phyloP scores from a whole-genome alignment of 2,888 invertebrate genomes.

The Caenorhabditis sp. region DNA sequence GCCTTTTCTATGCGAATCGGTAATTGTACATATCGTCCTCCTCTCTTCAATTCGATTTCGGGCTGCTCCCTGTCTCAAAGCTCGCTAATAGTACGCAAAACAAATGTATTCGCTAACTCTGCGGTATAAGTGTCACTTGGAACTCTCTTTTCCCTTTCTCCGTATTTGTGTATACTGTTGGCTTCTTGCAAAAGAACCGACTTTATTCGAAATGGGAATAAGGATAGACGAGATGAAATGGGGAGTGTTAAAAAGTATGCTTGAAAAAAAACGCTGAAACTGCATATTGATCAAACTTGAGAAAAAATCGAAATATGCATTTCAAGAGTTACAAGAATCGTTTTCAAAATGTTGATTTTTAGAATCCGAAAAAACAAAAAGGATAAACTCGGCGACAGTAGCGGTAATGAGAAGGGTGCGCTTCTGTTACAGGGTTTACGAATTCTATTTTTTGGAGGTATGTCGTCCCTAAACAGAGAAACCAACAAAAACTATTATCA shows the following conservation, averaged over 20 bases:
- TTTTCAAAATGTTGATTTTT: too few relatives aligned
- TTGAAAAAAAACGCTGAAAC: too few relatives aligned
- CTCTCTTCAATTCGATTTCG: background rate
- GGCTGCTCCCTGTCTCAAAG: slow-evolving; percentile 28
- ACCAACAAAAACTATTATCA: too few relatives aligned
- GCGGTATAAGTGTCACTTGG: slow-evolving; percentile 63
- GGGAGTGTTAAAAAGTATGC: background rate
- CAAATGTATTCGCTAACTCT: slow-evolving; percentile 53
- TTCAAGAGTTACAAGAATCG: too few relatives aligned
- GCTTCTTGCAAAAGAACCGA: slow-evolving; percentile 31
- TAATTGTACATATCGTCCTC: slow-evolving; percentile 53
- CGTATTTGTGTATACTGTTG: slow-evolving; percentile 57
- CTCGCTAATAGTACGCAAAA: slow-evolving; percentile 60
- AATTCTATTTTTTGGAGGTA: too few relatives aligned
- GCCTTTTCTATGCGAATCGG: slow-evolving; percentile 9
- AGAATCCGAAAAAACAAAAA: too few relatives aligned
- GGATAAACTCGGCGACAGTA: too few relatives aligned
- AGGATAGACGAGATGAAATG: background rate
- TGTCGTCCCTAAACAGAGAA: too few relatives aligned
- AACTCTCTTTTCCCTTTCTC: slow-evolving; percentile 41
- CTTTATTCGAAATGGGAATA: slow-evolving; percentile 10
- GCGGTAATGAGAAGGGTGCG: too few relatives aligned
- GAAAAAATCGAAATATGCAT: too few relatives aligned
- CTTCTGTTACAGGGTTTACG: too few relatives aligned
- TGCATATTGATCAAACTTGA: too few relatives aligned